These are phyloP conservation scores for Pollenia labialis DNA, from an alignment of 2,888 invertebrate species.

Conservation along the genomic window DNA sequence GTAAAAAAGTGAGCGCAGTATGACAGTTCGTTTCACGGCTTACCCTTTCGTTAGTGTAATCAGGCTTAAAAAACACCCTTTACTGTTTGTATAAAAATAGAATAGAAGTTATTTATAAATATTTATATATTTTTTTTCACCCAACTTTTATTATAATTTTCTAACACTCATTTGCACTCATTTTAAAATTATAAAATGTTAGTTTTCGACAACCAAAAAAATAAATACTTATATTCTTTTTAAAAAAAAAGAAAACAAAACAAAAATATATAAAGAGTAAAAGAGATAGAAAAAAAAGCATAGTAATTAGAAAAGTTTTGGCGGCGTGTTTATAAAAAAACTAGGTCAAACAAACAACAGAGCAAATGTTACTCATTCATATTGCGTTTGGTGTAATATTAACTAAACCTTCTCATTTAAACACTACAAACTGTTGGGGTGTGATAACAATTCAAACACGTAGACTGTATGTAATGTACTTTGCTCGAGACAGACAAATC, in stretches of 20 bases:
- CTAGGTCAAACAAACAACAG: conserved; percentile 48
- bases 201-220: conserved; percentile 4
- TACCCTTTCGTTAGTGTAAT: too few relatives aligned
- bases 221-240: not conserved
- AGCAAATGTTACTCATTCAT: conserved; percentile 43
- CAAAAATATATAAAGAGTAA: not conserved
- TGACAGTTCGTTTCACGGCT: too few relatives aligned
- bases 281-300: conserved; percentile 36
- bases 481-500: not conserved
- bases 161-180: conserved; percentile 42
- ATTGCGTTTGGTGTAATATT: conserved; percentile 43
- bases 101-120: not conserved
- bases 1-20: too few relatives aligned
- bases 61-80: too few relatives aligned
- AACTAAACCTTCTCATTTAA: conserved; percentile 35
- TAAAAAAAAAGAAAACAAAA: conserved; percentile 2
- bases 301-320: conserved; percentile 67
- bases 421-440: not conserved
- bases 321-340: conserved; percentile 33
- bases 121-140: conserved; percentile 23
- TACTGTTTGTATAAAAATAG: too few relatives aligned
- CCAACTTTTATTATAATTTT: conserved; percentile 7
- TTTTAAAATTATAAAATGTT: conserved; percentile 40
- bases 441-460: not conserved
- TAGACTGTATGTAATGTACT: not conserved